These are phyloP conservation scores for Delphinus delphis DNA, from an alignment of 2,113 vertebrate genomes.

Conservation along the genomic window DNA sequence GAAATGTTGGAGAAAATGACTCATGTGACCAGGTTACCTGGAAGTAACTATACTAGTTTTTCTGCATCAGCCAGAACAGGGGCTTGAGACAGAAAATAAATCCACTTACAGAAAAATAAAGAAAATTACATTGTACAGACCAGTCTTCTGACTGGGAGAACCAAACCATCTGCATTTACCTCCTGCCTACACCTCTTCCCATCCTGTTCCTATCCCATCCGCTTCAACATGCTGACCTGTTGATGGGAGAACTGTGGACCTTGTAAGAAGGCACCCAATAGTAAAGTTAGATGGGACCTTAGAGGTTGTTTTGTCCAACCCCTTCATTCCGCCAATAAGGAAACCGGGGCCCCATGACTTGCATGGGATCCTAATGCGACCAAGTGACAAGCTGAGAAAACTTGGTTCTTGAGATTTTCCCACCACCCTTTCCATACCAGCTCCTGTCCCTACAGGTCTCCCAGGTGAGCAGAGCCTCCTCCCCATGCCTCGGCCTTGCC, in stretches of 20 bases:
- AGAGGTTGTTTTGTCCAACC: background rate
- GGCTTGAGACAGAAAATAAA: constrained; percentile 24
- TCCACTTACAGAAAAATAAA: background rate
- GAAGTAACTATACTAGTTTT: background rate
- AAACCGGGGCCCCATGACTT: background rate
- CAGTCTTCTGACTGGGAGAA: background rate
- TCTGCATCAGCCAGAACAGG: background rate
- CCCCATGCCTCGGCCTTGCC: background rate
- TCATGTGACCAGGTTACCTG: background rate
- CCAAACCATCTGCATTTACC: background rate
- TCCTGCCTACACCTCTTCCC: background rate
- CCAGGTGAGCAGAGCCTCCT: background rate
- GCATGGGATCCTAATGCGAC: fast-evolving
- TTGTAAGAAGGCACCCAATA: background rate
- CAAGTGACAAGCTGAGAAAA: background rate
- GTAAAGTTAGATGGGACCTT: background rate
- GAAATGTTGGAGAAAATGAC: background rate
- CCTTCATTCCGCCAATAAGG: background rate
- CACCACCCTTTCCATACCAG: background rate
- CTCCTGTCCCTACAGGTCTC: background rate
- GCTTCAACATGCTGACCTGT: background rate
- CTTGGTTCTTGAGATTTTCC: background rate
- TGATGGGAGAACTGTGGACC: background rate
- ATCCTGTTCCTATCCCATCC: background rate
- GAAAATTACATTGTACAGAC: background rate